phyloP scores from a whole-genome alignment of 2,888 invertebrate genomes.

The Pristionchus japonicus region DNA sequence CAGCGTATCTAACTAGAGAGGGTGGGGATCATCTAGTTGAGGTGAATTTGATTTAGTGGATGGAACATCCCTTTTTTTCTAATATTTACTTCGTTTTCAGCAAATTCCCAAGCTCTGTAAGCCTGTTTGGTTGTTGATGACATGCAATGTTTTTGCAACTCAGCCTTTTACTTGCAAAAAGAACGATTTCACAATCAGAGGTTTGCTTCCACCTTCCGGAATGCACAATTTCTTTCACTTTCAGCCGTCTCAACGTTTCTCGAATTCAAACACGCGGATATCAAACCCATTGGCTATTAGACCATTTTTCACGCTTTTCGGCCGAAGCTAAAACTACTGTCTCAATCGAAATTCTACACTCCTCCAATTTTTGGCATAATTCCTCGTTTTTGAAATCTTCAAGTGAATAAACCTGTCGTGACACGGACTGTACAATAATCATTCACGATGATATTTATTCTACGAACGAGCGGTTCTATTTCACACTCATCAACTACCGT shows the following conservation, averaged over 20 bases:
- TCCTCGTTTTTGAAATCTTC: neutral
- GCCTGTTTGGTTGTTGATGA: neutral
- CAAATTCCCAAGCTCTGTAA: neutral
- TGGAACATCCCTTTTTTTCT: too few species aligned
- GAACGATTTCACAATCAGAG: neutral
- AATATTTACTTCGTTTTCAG: neutral
- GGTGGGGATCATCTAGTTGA: neutral
- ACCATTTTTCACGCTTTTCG: neutral
- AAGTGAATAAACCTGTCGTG: too few species aligned
- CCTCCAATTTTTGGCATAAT: neutral
- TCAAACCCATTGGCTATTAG: neutral
- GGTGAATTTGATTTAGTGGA: too few species aligned
- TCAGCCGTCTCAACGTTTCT: neutral
- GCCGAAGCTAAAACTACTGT: neutral
- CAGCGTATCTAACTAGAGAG: neutral
- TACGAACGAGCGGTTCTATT: neutral
- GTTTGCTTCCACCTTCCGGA: neutral
- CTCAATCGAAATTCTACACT: too few species aligned
- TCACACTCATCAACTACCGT: neutral
- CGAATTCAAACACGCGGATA: neutral
- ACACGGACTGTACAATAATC: neutral
- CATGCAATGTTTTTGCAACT: neutral
- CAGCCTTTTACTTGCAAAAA: neutral
- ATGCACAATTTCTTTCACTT: neutral
- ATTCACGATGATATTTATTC: conserved; percentile 26